Percentiles rank a stretch among this genome's conserved stretches.
Evolutionary conservation across 2,113 vertebrate species (phyloP).

Genomic region (Syngnathoides biaculeatus): DNA sequence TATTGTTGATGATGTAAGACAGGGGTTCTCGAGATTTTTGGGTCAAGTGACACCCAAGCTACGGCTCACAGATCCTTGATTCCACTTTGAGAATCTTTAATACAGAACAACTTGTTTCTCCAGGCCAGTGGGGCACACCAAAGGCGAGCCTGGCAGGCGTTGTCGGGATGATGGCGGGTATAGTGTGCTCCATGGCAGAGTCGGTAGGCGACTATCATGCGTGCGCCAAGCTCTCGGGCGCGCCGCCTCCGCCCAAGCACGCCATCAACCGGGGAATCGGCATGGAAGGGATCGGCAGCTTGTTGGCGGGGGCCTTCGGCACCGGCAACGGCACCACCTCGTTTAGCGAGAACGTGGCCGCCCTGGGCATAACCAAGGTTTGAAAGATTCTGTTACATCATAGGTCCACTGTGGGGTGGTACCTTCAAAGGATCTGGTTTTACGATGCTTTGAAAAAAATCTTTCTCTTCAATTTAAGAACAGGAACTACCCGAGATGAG

Average conservation of each 20-base stretch:
- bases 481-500: no score
- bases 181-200: conserved; percentile 91
- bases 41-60: background rate
- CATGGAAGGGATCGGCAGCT: conserved; percentile 85
- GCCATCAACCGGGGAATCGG: conserved; percentile 88
- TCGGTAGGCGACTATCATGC: conserved; percentile 90
- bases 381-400: no score
- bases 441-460: no score
- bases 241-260: conserved; percentile 82
- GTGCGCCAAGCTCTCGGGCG: conserved; percentile 85
- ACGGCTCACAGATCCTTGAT: background rate
- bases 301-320: conserved; percentile 88
- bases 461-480: no score
- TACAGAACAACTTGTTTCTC: background rate
- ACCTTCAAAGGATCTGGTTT: no score
- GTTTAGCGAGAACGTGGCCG: conserved; percentile 90
- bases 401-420: no score
- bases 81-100: background rate
- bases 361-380: conserved; percentile 87
- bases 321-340: conserved; percentile 91
- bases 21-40: background rate
- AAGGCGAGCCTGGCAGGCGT: conserved; percentile 85
- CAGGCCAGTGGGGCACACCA: conserved; percentile 93
- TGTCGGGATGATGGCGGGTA: conserved; percentile 85
- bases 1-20: no score